Base-by-base conservation (phyloP, 2,888 invertebrate species). In the Noctuana brunneofusca region DNA sequence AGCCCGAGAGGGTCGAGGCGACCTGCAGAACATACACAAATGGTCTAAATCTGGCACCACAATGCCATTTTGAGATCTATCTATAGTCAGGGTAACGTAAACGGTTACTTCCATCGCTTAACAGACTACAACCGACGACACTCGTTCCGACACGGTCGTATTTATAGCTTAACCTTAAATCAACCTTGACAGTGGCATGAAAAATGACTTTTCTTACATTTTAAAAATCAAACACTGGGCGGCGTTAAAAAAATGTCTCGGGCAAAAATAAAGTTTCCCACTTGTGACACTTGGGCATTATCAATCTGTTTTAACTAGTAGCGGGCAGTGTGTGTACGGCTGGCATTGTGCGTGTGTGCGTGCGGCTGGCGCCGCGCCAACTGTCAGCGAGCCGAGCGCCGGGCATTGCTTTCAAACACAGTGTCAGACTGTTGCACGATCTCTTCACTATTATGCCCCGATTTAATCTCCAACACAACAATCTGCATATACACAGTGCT, bases 101-200 rank as follows among this genome's bases (percentile, higher is more conserved):
- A 60, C 60, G 56, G 43, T 46, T 27, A 2, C 49, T 49, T 27
- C n/a, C 54, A 60, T 60, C 53, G 60, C 48, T 52, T 38, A 50
- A 60, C 46, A 46, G 81, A 75, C 80, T 76, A 80, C 75, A 73
- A 75, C 78, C 68, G 73, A 71, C 80, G 79, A 81, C 81, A 83
- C 70, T 71, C 75, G 77, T 77, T 74, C 78, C 66, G 27, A 27
- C 41, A 22, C 72, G 65, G 68, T 75, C 69, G 74, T 89, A 89
- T 89, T 88, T 86, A 85, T 89, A 88, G 68, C 82, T 67, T 75
- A 87, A 90, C 90, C 89, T 90, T 89, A 89, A 86, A 89, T 88
- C 85, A 86, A 89, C 90, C 90, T 90, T 90, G 90, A 89, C 89
- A 89, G 84, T 87, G 86, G 76, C 80, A 86, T 88, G 87, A 87